These are phyloP conservation scores for Xestobium rufovillosum DNA, from an alignment of 2,888 invertebrate species.

Conservation along the genomic window DNA sequence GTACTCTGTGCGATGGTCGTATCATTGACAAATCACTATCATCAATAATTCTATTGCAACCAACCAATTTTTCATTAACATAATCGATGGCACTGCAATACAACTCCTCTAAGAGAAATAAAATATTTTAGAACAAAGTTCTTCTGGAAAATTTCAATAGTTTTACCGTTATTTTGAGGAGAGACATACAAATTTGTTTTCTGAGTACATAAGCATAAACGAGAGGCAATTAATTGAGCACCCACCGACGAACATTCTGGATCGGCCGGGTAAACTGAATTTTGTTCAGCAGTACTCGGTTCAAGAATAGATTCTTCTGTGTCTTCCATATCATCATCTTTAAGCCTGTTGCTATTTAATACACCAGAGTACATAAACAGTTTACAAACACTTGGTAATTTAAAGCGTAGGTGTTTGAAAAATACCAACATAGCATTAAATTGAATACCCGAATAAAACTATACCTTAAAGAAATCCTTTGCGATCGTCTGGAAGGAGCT, in stretches of 20 bases:
- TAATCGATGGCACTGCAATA: slow-evolving; percentile 72
- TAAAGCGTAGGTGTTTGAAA: too few relatives aligned
- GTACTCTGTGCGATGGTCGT: slow-evolving; percentile 65
- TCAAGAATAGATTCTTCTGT: slow-evolving; percentile 14
- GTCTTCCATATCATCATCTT: slow-evolving; percentile 20
- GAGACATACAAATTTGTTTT: slow-evolving; percentile 30
- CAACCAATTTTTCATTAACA: slow-evolving; percentile 66
- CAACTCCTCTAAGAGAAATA: slow-evolving; percentile 45
- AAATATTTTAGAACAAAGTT: slow-evolving; percentile 6
- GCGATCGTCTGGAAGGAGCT: slow-evolving; percentile 28
- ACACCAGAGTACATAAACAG: too few relatives aligned
- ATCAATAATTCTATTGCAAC: slow-evolving; percentile 67
- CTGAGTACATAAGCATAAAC: slow-evolving; percentile 35
- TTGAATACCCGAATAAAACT: too few relatives aligned
- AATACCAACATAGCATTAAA: too few relatives aligned
- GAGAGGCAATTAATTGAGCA: slow-evolving; percentile 28
- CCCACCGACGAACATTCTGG: slow-evolving; percentile 28
- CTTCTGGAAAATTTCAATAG: slow-evolving; percentile 5
- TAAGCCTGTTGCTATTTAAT: too few relatives aligned
- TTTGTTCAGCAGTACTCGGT: slow-evolving; percentile 27
- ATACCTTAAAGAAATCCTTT: slow-evolving; percentile 30
- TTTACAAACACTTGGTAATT: too few relatives aligned
- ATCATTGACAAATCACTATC: slow-evolving; percentile 52
- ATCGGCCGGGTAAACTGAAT: slow-evolving; percentile 26
- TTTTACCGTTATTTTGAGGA: slow-evolving; percentile 27